Base-by-base conservation (phyloP, 53 echinoderm and acorn worm species). In the Hippasteria phrygiana region DNA sequence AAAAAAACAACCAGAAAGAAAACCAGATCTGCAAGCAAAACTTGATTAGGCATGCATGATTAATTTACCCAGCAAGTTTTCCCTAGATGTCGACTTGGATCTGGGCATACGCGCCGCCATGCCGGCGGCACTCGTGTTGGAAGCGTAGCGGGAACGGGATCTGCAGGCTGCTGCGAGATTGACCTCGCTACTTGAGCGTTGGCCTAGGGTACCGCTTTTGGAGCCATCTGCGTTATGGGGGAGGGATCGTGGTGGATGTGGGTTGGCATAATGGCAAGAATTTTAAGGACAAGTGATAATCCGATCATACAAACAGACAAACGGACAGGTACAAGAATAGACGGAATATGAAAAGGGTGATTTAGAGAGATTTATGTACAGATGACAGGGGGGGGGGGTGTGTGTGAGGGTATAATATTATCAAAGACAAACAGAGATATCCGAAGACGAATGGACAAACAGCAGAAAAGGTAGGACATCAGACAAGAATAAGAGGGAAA, bases 71-170 rank as follows among this genome's bases (percentile, higher is more conserved):
- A 97, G 88, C 81, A 81, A 47, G 75, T 93, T 97, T 80, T 97
- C 98, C 88, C 95, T 95, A 88, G 98, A 97, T 38, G 98, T 95
- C 16, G 95, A 95, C 92, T 97, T 97, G 67, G 96, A 96, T 64
- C 96, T 80, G 38, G 96, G 92, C 87, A 96, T 89, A 63, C 96
- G 77, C 20, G 96, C 92, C 28, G 92, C 92, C 64, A 81, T 82
- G 62, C 74, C 75, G 7, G 87, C 71, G 10, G 77, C 87, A 39
- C 77, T 75, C 43, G 88, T 80, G 69, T 88, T 88, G 38, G 96
- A 92, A 47, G 93, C 89, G 88, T 97, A 95, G 43, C 98, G 92
- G 12, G 98, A 95, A 64, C 95, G 90, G 18, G 98, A 94, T 77
- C 98, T 90, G 35, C 94, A 92, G 9, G 95, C 98, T 18, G 98